These are phyloP conservation scores for Eretmocerus hayati DNA, from an alignment of 2,888 invertebrate species.

Conservation along the genomic window DNA sequence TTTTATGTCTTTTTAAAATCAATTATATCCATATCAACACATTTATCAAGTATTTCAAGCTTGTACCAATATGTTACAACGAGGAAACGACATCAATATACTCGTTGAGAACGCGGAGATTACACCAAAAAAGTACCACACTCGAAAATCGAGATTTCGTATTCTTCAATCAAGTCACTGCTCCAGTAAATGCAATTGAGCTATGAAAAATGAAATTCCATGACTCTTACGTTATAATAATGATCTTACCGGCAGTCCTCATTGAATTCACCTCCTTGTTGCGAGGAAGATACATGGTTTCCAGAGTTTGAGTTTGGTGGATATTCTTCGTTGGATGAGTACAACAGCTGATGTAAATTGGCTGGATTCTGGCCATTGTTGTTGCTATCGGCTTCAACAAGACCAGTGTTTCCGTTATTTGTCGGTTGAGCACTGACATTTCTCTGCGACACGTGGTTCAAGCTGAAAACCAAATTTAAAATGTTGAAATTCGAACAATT, in stretches of 20 bases:
- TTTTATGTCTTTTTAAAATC: not conserved
- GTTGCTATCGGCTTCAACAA: slow-evolving; percentile 39
- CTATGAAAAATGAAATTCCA: no score
- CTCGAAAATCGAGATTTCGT: no score
- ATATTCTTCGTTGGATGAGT: slow-evolving; percentile 33
- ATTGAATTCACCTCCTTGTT: slow-evolving; percentile 38
- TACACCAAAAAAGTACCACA: no score
- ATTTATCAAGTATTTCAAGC: no score
- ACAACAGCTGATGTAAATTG: slow-evolving; percentile 41
- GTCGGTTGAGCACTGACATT: slow-evolving; percentile 28
- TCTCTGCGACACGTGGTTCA: slow-evolving; percentile 39
- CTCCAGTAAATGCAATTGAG: no score
- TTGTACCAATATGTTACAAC: no score
- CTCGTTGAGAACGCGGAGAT: no score
- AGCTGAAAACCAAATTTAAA: no score
- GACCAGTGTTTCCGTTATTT: slow-evolving; percentile 30
- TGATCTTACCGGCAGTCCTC: slow-evolving; percentile 40
- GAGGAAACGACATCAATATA: no score
- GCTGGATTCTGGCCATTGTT: slow-evolving; percentile 35
- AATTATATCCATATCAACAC: no score
- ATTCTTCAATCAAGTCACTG: no score
- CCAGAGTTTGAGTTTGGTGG: slow-evolving; percentile 29
- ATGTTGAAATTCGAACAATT: no score
- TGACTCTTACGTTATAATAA: not conserved
- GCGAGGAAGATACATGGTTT: slow-evolving; percentile 44